Conservation (phyloP, 30 jellyfish, hydroid and myxozoan genomes). For the Cassiopea andromeda region DNA sequence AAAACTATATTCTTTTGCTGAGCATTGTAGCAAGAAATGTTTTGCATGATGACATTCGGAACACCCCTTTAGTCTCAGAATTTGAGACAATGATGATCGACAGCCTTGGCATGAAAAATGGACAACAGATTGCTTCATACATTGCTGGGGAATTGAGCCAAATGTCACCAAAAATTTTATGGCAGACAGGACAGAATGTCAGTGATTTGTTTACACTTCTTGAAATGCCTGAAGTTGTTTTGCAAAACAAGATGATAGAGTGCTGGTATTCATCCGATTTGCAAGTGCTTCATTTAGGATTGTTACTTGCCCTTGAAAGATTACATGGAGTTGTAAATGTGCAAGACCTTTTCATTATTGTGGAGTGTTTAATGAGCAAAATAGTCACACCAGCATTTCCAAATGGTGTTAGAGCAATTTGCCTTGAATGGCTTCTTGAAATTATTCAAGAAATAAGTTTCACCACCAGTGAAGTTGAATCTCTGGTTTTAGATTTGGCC, state of each 20-base stretch:
- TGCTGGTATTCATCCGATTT: conserved; percentile 46
- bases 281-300: conserved; percentile 46
- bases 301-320: conserved; percentile 27
- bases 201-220: conserved; percentile 18
- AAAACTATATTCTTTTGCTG: conserved; percentile 27
- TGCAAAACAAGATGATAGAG: conserved; percentile 48
- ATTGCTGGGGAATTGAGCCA: conserved; percentile 53
- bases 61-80: neutral
- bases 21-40: conserved; percentile 31
- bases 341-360: conserved; percentile 29
- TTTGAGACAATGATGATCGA: neutral
- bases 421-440: conserved; percentile 61
- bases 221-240: conserved; percentile 37
- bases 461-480: neutral
- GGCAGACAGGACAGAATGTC: conserved; percentile 52
- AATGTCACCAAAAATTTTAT: conserved; percentile 19
- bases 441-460: conserved; percentile 10
- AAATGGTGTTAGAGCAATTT: conserved; percentile 33
- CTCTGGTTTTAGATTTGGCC: neutral
- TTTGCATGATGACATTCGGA: neutral
- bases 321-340: conserved; percentile 6
- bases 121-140: conserved; percentile 50
- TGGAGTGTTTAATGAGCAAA: conserved; percentile 19
- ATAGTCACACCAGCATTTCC: conserved; percentile 46
- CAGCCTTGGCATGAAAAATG: conserved; percentile 3